These are phyloP conservation scores for Pristionchus exspectatus DNA, from an alignment of 2,888 invertebrate species.

Conservation along the genomic window DNA sequence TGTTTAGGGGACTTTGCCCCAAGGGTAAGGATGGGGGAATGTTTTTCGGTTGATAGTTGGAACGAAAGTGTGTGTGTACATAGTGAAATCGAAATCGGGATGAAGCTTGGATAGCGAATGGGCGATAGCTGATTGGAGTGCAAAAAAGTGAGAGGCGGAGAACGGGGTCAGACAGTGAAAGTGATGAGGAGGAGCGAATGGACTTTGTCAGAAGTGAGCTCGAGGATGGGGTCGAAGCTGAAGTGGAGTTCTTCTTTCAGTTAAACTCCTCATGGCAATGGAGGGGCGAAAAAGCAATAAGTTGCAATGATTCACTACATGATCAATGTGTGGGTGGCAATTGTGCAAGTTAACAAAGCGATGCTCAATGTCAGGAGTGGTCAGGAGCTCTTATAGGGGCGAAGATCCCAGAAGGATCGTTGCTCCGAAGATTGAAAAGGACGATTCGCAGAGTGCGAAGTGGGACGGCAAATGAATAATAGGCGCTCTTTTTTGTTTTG, in stretches of 20 bases:
- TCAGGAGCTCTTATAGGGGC: not conserved
- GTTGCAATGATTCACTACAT: no score
- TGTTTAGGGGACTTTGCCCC: not conserved
- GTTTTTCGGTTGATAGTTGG: not conserved
- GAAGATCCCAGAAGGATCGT: not conserved
- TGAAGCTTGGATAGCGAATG: not conserved
- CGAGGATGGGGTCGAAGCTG: not conserved
- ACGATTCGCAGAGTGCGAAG: not conserved
- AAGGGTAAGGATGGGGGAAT: no score
- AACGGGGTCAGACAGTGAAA: conserved; percentile 27
- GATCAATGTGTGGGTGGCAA: not conserved
- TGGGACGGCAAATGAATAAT: not conserved
- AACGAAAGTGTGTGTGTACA: not conserved
- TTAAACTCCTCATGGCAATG: no score
- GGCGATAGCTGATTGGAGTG: not conserved
- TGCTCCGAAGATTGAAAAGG: not conserved
- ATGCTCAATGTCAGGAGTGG: not conserved
- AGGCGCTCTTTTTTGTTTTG: not conserved
- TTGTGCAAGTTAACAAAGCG: no score
- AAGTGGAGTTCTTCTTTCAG: not conserved
- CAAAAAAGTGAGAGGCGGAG: conserved; percentile 8
- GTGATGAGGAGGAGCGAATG: not conserved
- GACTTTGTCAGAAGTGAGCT: not conserved
- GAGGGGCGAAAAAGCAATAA: no score
- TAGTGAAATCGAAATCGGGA: conserved; percentile 6